Evolutionary conservation across 2,797 vertebrate species (phyloP), one percentile per base, ranked within the genome.

Genomic region (Enteromius argenteus): DNA sequence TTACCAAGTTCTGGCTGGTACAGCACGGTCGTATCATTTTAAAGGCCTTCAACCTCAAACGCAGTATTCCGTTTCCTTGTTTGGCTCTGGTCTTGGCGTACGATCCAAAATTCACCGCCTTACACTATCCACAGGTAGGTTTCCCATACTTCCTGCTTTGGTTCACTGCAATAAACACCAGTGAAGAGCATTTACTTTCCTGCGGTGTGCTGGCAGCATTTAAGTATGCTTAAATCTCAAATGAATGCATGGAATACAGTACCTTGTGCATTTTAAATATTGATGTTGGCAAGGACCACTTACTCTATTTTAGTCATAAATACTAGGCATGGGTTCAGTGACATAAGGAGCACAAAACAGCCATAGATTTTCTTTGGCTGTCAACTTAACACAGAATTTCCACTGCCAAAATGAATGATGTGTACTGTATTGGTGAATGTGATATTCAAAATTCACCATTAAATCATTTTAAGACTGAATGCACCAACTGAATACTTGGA

Each of bases 21-120:
- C 67, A 0, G 90, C 93, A 4, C 95, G 91, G 11, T 95, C 94
- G 0, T 90, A 96, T 0, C 88, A 94, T 67, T 94, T 98, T 58
- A 93, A 92, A 21, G 95, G 95, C 86, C 95, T 98, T 39, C 91
- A 84, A 4, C 94, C 96, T 1, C 94, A 95, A 83, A 96, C 93
- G 0, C 91, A 87, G 44, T 98, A 98, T 66, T 88, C 90, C 14
- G 89, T 97, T 10, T 88, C 93, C 51, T 79, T 96, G 37, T 93
- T 91, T 35, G 93, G 94, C 32, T 87, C 89, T 8, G 49, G 90
- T 58, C 86, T 88, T 27, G 88, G 90, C 17, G 87, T 86, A 68
- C 88, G 86, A 85, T 95, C 95, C 86, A 95, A 92, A 90, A 92
- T 93, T 85, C 94, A 96, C 87, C 93, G 87, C 89, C 87, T 93